Evolutionary conservation across 2,888 invertebrate species (phyloP), one percentile per base, ranked within the genome.

Genomic region (Apamea monoglypha): DNA sequence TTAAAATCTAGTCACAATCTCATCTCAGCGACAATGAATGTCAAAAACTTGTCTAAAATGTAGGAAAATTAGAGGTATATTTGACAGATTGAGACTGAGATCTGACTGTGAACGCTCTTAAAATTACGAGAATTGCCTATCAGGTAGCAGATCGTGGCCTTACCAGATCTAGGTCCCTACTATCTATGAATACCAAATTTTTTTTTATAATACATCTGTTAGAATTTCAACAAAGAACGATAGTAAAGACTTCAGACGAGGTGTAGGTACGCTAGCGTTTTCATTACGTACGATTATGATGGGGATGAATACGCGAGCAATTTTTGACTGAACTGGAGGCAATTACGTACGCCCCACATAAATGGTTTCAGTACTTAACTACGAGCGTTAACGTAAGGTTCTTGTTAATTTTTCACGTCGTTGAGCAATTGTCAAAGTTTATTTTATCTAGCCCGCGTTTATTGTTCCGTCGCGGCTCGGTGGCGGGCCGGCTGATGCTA

Each of bases 381-480:
- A 78, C 64, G 72, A 66, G 36, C 84, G 74, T 86, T 85, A 86
- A 75, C 79, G 76, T 82, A 44, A 82, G 81, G 81, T 78, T 73
- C 89, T 82, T 88, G 89, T 90, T 88, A 82, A 88, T 90, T 88
- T 87, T 88, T 83, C 87, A 85, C 82, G 64, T 89, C 84, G 85
- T 85, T 86, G 83, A 81, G 73, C 86, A 86, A 89, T 88, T 87
- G 79, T 83, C 75, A 85, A 86, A 85, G 85, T 87, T 90, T 87
- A 83, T 85, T 87, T 80, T 87, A 88, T 90, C 84, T 84, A 74
- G 75, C 40, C 73, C 79, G 61, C 80, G 83, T 84, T 82, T 86
- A 87, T 87, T 88, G 83, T 87, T 78, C 36, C 72, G 63, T 64
- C 59, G 79, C 77, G 68, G 80, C 72, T 84, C 78, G 56, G 66